Evolutionary conservation across 2,888 invertebrate species (phyloP), one percentile per base, ranked within the genome.

Genomic region (Limnephilus auricula): DNA sequence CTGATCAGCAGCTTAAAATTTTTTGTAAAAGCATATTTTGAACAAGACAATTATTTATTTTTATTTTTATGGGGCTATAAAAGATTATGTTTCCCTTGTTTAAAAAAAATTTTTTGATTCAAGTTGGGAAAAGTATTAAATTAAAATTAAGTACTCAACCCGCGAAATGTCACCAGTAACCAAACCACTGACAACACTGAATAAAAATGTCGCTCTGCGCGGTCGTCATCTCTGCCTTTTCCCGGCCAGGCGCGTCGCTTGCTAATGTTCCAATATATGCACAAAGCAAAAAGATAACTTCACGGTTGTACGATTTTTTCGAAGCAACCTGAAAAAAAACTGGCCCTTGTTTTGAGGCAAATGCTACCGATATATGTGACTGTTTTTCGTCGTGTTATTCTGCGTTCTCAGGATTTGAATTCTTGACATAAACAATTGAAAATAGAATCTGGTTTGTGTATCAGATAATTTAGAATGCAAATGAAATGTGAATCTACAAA

Each of bases 221-320:
- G 95, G 95, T 95, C 95, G 96, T 96, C 96, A 95, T 95, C 95
- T 90, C 84, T 89, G 95, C 95, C 96, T 96, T 96, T 96, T 96
- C 95, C 95, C 95, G 95, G 95, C 95, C 95, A 95, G 95, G 95
- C 96, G 96, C 95, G 95, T 95, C 95, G 95, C 95, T 95, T 95
- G 95, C 95, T 95, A 95, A 95, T 95, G 91, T 85, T 87, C 95
- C 95, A 95, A 95, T 95, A 95, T 96, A 95, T 96, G 95, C 95
- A 95, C 95, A 95, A 95, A 95, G 94, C 94, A 94, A 94, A 94
- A 94, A 94, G 95, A 95, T 95, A 95, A 95, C 95, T 95, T 95
- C 95, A 95, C 95, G 95, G 95, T 95, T 95, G 95, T 95, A 95
- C 95, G 95, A 95, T 95, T 95, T 95, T 95, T 95, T 95, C 95